Evolutionary conservation across 2,797 vertebrate genomes (phyloP), one percentile per base, ranked within the genome.

Genomic region (Scleropages formosus): DNA sequence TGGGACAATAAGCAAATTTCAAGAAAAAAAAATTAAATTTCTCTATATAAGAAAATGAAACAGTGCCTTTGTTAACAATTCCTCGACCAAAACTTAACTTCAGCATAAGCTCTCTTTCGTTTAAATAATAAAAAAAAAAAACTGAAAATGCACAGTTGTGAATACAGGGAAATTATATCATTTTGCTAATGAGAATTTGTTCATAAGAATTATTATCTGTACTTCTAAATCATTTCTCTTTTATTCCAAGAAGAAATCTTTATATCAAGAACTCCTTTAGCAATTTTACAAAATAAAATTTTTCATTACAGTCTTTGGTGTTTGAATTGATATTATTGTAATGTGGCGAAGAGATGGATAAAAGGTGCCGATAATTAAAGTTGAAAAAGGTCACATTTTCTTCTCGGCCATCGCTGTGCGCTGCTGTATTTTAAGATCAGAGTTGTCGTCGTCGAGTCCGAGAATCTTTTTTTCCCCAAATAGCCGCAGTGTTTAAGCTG

Each of bases 61-160:
- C 58, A 63, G 26, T 63, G 59, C 47, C 64, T 63, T 72, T 71
- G 9, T 58, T 46, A 56, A 39, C 60, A 69, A 61, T 46, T 63
- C 26, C 18, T 12, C 47, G 53, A 16, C 53, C 20, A 70, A 70
- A 70, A 3, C 15, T 7, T 69, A n/a, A 26, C 31, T 13, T 56
- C 73, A 78, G 83, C 88, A 89, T 87, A 87, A 87, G 90, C 83
- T 85, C 81, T 80, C 78, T 73, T 72, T 68, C 88, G 89, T 91
- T 92, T 91, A 88, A 84, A 80, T 77, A 82, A 88, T 83, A 83
- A 85, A 82, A 88, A 87, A 85, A 85, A 89, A 90, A 85, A 22
- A 44, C 80, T 85, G 85, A 84, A 92, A 86, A 62, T 87, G 81
- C 72, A 87, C 86, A 79, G 83, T 84, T 90, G 86, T 79, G 84